A percentile compares a stretch with the other conserved stretches of the same genome.
These are phyloP conservation scores for Scomber scombrus DNA, from an alignment of 2,113 vertebrate species.

Conservation along the genomic window DNA sequence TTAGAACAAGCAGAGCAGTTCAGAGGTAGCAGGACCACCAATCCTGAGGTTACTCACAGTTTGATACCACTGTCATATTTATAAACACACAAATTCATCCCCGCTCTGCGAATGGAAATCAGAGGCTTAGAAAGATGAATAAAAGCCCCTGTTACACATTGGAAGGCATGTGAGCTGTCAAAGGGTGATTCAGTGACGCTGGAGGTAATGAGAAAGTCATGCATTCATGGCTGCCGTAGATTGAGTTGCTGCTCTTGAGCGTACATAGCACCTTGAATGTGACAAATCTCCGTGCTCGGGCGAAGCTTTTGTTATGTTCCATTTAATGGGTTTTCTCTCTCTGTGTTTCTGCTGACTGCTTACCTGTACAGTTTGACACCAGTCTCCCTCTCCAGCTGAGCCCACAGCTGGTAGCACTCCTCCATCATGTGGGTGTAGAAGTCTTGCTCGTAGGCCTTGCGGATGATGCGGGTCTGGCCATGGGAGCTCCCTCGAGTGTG, in stretches of 20 bases:
- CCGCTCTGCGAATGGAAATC: constrained; percentile 17
- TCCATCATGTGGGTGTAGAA: constrained; percentile 90
- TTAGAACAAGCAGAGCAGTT: constrained; percentile 5
- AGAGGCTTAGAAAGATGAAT: constrained; percentile 18
- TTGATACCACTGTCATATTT: constrained; percentile 47
- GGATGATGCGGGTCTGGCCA: constrained; percentile 92
- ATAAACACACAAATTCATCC: constrained; percentile 48
- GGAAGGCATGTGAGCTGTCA: constrained; percentile 45
- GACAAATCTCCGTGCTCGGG: constrained; percentile 48
- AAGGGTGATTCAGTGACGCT: constrained; percentile 33
- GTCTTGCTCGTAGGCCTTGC: constrained; percentile 85
- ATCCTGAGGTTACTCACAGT: constrained; percentile 1
- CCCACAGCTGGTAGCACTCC: constrained; percentile 89
- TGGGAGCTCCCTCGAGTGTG: constrained; percentile 95
- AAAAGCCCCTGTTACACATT: constrained; percentile 25
- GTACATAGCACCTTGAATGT: constrained; percentile 45
- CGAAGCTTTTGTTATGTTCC: constrained; percentile 53
- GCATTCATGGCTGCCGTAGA: constrained; percentile 56
- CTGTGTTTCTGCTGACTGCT: constrained; percentile 15
- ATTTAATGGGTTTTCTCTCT: constrained; percentile 55
- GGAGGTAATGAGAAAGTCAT: constrained; percentile 69
- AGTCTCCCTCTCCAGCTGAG: constrained; percentile 86
- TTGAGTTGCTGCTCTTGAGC: constrained; percentile 58
- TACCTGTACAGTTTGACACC: constrained; percentile 88
- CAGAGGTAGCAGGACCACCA: background rate